Base-by-base conservation (phyloP, 2,888 invertebrate species). In the Cephus nigrinus region DNA sequence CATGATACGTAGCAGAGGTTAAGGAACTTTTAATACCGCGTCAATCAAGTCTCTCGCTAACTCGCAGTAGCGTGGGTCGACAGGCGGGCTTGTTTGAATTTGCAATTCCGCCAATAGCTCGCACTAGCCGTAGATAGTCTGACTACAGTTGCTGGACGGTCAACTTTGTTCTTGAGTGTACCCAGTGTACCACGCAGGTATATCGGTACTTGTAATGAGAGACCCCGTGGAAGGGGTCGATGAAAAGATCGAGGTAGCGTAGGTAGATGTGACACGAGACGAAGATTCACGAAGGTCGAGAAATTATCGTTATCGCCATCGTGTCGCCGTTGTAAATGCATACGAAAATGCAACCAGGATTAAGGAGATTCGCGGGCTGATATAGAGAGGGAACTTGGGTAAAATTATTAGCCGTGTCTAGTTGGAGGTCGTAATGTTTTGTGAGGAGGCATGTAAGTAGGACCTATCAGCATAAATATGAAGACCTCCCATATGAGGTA, bases 31-130 rank as follows among this genome's bases (percentile, higher is more conserved):
- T 72, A 77, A 82, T 82, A 75, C 32, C 40, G 69, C 79, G 75
- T 79, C 76, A 75, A 82, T 82, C 81, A 74, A 82, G 73, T 77
- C 23, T 71, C 71, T 31, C 75, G 75, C 75, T 79, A 82, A 76
- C 77, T 55, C 76, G 76, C 75, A 30, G 81, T 80, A 76, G 82
- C 82, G 82, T 82, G 81, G 81, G 80, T 74, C 34, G 81, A n/a
- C 74, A 31, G 76, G 75, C 75, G 32, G 69, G 35, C 74, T 69
- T 79, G 76, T 82, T 79, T 75, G 78, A 79, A 82, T 82, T 82
- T 82, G 75, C 76, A 78, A 82, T 80, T 55, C 73, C 55, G 55
- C 55, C 55, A 15, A 55, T 55, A 55, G 23, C 55, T 55, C 55
- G 9, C 55, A 55, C 55, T 55, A 9, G 55, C 55, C 55, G 23